phyloP scores from a whole-genome alignment of 2,113 vertebrate genomes.

The Lasiurus cinereus region DNA sequence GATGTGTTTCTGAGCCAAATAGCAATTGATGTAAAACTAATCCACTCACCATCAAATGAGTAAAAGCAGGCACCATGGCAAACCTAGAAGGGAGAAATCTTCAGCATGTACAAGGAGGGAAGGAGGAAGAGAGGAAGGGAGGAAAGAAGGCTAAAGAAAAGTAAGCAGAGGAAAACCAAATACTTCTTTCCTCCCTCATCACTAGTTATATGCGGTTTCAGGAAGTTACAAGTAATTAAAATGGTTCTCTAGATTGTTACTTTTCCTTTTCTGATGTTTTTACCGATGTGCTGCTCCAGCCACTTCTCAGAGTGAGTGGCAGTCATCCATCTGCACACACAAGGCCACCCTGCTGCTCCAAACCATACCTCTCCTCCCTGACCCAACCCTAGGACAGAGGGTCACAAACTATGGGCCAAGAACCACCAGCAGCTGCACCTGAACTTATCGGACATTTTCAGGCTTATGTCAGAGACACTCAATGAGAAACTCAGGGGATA shows the following conservation, averaged over 20 bases:
- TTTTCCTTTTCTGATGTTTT: not conserved
- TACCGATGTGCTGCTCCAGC: not conserved
- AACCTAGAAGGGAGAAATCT: not conserved
- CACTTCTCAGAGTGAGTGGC: rapidly evolving
- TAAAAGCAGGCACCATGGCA: rapidly evolving
- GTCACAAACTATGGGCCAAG: not conserved
- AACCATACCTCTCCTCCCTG: not conserved
- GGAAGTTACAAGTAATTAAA: not conserved
- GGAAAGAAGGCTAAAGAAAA: not conserved
- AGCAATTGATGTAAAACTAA: not conserved
- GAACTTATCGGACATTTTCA: not conserved
- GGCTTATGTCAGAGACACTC: not conserved
- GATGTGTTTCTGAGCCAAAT: not conserved
- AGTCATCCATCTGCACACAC: rapidly evolving
- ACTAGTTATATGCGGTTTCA: not conserved
- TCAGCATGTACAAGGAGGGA: not conserved
- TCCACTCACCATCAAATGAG: rapidly evolving
- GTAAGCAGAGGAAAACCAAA: not conserved
- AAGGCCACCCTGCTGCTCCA: rapidly evolving
- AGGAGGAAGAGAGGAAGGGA: not conserved
- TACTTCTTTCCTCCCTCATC: not conserved
- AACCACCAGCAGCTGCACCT: not conserved
- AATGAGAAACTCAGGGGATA: not conserved
- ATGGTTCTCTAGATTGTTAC: rapidly evolving
- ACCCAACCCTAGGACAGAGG: not conserved